Conservation (phyloP, 2,888 invertebrate species). For the Prosapia bicincta region DNA sequence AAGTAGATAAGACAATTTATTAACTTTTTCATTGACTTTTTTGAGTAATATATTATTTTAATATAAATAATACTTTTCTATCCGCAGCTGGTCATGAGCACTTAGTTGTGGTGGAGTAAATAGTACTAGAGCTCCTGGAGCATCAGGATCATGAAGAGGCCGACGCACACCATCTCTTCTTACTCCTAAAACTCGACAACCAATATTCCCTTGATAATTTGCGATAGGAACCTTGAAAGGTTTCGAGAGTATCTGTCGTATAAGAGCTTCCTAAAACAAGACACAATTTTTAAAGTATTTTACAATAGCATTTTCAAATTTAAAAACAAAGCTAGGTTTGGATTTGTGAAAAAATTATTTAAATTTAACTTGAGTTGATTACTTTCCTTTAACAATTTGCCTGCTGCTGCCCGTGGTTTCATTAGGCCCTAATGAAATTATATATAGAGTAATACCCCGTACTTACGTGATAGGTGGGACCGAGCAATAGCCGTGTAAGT, state of each 20-base stretch:
- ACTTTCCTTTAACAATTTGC: no score
- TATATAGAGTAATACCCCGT: no score
- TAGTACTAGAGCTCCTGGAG: slow-evolving; percentile 86
- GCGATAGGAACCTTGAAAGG: slow-evolving; percentile 93
- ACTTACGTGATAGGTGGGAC: no score
- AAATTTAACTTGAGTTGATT: no score
- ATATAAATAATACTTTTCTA: slow-evolving; percentile 56
- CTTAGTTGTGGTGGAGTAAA: slow-evolving; percentile 79
- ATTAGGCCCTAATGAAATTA: no score
- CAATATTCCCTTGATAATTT: slow-evolving; percentile 73
- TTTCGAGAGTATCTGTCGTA: slow-evolving; percentile 73
- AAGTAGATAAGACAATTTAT: no score
- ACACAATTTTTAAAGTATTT: neutral
- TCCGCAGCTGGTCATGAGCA: slow-evolving; percentile 83
- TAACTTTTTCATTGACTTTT: no score
- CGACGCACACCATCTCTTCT: slow-evolving; percentile 58
- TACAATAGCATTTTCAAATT: neutral
- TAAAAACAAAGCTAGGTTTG: no score
- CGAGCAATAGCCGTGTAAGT: no score
- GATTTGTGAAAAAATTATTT: no score
- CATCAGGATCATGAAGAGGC: slow-evolving; percentile 87
- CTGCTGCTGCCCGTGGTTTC: no score
- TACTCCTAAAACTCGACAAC: slow-evolving; percentile 76
- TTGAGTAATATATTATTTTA: no score
- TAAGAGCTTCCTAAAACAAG: slow-evolving; percentile 65